phyloP scores from a whole-genome alignment of 2,888 invertebrate genomes.

The Leptinotarsa rubiginosa region DNA sequence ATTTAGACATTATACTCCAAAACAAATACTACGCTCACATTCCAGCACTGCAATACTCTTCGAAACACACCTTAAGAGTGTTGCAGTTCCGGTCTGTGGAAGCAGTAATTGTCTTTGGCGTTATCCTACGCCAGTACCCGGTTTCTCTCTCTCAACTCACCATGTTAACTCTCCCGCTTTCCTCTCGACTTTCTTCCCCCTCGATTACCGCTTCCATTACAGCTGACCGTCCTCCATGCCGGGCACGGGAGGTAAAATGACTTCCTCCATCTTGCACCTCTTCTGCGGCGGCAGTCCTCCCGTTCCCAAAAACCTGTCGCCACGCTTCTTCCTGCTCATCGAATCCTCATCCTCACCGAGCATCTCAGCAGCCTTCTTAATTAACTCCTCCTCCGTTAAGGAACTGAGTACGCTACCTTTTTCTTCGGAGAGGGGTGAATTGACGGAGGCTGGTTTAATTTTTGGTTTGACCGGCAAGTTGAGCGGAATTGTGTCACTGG shows the following conservation, averaged over 20 bases:
- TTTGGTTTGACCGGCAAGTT: conserved; percentile 61
- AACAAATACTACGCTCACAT: too few species aligned
- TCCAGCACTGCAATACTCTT: too few species aligned
- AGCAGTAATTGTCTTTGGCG: too few species aligned
- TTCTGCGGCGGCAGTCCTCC: conserved; percentile 44
- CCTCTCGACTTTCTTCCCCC: neutral
- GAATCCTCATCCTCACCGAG: conserved; percentile 58
- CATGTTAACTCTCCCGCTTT: neutral
- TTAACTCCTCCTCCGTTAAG: conserved; percentile 70
- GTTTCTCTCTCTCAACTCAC: neutral
- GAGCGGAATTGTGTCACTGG: conserved; percentile 61
- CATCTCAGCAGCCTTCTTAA: conserved; percentile 68
- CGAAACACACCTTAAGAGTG: too few species aligned
- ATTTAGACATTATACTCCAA: too few species aligned
- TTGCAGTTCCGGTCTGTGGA: too few species aligned
- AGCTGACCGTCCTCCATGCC: conserved; percentile 60
- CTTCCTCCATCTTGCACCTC: conserved; percentile 58
- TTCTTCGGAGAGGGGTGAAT: conserved; percentile 46
- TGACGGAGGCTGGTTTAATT: conserved; percentile 47
- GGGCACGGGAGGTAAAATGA: conserved; percentile 62
- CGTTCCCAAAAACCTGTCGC: conserved; percentile 27
- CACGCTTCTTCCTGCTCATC: conserved; percentile 24
- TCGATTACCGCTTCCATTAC: neutral
- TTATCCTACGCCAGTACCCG: too few species aligned
- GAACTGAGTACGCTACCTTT: conserved; percentile 67